A percentile compares a stretch with the other conserved stretches of the same genome.
Evolutionary conservation across 2,113 vertebrate species (phyloP).

Genomic region (Spea bombifrons): DNA sequence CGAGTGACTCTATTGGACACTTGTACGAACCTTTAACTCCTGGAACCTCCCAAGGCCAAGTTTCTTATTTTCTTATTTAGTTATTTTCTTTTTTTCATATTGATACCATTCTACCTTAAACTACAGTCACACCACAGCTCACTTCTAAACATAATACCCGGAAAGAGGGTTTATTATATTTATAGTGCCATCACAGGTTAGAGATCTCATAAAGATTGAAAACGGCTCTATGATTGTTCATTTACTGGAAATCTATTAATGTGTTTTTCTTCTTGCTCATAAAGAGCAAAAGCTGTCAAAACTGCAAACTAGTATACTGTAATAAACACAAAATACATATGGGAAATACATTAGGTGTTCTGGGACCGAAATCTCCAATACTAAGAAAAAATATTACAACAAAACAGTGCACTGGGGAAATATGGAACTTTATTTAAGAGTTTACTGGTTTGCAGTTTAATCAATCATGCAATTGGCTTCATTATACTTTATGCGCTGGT

Average conservation of each 20-base stretch:
- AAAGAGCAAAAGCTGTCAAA: not conserved
- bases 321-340: not conserved
- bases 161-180: no score
- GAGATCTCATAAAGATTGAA: not conserved
- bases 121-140: no score
- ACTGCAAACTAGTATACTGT: not conserved
- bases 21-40: no score
- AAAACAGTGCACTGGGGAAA: not conserved
- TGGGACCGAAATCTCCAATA: not conserved
- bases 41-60: no score
- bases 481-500: no score
- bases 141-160: no score
- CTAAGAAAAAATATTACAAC: not conserved
- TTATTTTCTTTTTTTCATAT: no score
- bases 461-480: not conserved
- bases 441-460: not conserved
- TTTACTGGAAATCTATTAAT: not conserved
- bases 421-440: not conserved
- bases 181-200: not conserved
- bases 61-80: no score
- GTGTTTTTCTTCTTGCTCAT: not conserved
- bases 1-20: no score
- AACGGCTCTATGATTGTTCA: not conserved
- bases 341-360: not conserved
- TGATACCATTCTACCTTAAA: no score